Evolutionary conservation across 2,113 vertebrate genomes (phyloP).

Genomic region (Dromaius novaehollandiae): DNA sequence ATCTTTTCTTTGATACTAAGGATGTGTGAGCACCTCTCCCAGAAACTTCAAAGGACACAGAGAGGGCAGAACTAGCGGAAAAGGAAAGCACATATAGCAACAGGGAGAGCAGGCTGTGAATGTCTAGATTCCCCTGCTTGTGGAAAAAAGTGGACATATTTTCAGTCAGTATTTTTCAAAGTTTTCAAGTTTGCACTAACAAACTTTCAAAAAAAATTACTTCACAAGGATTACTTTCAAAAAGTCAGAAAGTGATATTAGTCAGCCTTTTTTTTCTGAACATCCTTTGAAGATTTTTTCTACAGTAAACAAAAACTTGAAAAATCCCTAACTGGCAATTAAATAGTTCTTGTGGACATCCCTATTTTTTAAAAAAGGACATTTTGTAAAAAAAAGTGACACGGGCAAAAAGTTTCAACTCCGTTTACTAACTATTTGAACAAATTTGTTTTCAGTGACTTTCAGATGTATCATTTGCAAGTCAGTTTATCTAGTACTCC

Average conservation of each 20-base stretch:
- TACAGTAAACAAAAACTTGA: conserved; percentile 37
- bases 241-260: conserved; percentile 40
- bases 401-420: not conserved
- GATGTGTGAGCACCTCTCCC: not conserved
- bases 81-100: not conserved
- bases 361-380: not conserved
- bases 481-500: not conserved
- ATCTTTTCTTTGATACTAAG: not conserved
- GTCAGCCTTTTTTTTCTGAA: conserved; percentile 12
- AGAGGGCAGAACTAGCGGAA: not conserved
- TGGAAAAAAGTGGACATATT: not conserved
- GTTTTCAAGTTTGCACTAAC: not conserved
- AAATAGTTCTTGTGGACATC: not conserved
- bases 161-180: not conserved
- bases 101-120: not conserved
- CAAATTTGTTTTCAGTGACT: not conserved
- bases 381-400: not conserved
- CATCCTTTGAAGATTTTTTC: not conserved
- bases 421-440: not conserved
- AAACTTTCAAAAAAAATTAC: not conserved
- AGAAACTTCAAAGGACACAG: not conserved
- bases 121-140: not conserved
- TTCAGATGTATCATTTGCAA: not conserved
- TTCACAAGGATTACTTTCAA: conserved; percentile 36
- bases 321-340: conserved; percentile 55